Evolutionary conservation across 2,888 invertebrate species (phyloP).

Genomic region (Tachina grossa): DNA sequence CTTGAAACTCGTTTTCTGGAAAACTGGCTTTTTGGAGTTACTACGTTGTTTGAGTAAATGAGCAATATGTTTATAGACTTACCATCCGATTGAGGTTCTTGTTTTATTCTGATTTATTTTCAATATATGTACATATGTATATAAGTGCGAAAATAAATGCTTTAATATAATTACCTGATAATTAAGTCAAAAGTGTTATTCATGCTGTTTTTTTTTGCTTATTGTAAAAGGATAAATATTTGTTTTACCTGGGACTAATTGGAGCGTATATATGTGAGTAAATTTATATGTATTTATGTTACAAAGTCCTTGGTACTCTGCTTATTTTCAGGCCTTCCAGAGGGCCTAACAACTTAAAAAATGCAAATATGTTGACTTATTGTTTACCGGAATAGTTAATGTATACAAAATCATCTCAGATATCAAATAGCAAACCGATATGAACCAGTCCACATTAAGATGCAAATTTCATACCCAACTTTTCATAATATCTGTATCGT

Average conservation of each 20-base stretch:
- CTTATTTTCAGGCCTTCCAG: neutral
- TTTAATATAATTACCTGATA: constrained; percentile 57
- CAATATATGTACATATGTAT: too few species aligned
- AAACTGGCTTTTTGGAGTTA: too few species aligned
- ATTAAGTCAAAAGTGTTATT: constrained; percentile 51
- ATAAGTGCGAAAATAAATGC: neutral
- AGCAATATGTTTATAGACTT: neutral
- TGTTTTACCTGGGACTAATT: constrained; percentile 12
- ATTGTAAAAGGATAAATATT: constrained; percentile 20
- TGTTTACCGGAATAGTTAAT: too few species aligned
- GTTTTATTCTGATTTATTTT: constrained; percentile 25
- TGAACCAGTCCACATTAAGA: too few species aligned
- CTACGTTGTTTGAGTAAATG: too few species aligned
- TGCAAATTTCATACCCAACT: too few species aligned
- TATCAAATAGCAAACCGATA: too few species aligned
- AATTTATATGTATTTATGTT: neutral
- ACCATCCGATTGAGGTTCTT: neutral
- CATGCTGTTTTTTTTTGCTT: neutral
- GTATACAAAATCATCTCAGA: too few species aligned
- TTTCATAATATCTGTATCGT: too few species aligned
- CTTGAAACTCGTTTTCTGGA: too few species aligned
- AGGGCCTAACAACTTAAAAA: neutral
- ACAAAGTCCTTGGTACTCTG: neutral
- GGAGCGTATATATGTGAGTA: neutral
- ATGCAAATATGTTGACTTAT: too few species aligned